Percentiles rank a stretch among this genome's conserved stretches.
Evolutionary conservation across 2,797 vertebrate species (phyloP).

Genomic region (Fistularia tabacaria): DNA sequence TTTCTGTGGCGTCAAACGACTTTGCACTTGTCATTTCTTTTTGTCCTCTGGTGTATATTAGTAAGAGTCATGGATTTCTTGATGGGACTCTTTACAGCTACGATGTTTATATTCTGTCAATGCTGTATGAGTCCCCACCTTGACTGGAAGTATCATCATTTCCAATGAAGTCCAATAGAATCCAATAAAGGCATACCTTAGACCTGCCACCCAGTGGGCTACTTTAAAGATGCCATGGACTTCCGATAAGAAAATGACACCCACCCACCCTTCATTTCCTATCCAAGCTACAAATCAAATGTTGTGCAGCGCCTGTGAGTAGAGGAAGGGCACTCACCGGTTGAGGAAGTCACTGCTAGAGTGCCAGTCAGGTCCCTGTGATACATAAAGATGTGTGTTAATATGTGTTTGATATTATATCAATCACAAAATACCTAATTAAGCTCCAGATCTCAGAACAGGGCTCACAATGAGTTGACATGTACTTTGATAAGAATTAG

Average conservation of each 20-base stretch:
- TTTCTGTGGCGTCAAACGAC: too few relatives aligned
- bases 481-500: background rate
- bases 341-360: slow-evolving; percentile 77
- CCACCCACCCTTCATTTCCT: slow-evolving; percentile 29
- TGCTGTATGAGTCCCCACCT: too few relatives aligned
- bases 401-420: slow-evolving; percentile 20
- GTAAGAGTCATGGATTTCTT: too few relatives aligned
- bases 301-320: background rate
- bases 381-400: slow-evolving; percentile 72
- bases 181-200: too few relatives aligned
- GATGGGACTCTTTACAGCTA: too few relatives aligned
- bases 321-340: slow-evolving; percentile 67
- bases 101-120: too few relatives aligned
- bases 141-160: too few relatives aligned
- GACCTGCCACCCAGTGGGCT: slow-evolving; percentile 27
- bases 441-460: background rate
- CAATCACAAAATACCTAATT: background rate
- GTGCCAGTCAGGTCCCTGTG: slow-evolving; percentile 73
- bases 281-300: slow-evolving; percentile 12
- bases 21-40: too few relatives aligned
- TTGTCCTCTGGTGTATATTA: too few relatives aligned
- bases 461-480: too few relatives aligned
- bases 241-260: slow-evolving; percentile 33
- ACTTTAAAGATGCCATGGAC: slow-evolving; percentile 41
- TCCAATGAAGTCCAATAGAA: too few relatives aligned